phyloP scores from a whole-genome alignment of 2,888 invertebrate species.

The Lampropteryx suffumata region DNA sequence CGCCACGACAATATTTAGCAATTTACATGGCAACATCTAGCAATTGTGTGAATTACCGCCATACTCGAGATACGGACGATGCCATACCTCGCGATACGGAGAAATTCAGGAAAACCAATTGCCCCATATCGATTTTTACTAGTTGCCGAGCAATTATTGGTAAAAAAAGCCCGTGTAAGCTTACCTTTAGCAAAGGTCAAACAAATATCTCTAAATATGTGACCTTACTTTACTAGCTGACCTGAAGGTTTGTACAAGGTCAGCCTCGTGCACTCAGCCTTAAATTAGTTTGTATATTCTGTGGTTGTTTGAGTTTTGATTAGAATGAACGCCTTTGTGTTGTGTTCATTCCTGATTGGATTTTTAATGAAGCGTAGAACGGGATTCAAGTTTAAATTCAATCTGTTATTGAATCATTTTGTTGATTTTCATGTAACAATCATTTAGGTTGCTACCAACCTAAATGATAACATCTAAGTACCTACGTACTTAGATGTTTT shows the following conservation, averaged over 20 bases:
- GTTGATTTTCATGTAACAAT: not conserved
- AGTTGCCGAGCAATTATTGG: too few relatives aligned
- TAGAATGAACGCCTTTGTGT: conserved; percentile 17
- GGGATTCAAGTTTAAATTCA: too few relatives aligned
- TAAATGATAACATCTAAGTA: too few relatives aligned
- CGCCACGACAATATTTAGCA: too few relatives aligned
- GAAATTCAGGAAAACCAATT: too few relatives aligned
- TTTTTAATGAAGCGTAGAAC: conserved; percentile 8
- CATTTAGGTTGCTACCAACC: not conserved
- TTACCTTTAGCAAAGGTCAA: conserved; percentile 1
- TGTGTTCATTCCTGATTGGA: conserved; percentile 5
- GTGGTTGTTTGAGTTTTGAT: conserved; percentile 15
- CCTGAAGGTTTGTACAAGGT: conserved; percentile 31
- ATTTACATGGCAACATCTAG: too few relatives aligned
- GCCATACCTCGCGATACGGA: too few relatives aligned
- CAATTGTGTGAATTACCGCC: too few relatives aligned
- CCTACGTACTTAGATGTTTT: too few relatives aligned
- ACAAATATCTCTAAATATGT: conserved; percentile 16
- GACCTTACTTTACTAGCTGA: conserved; percentile 21
- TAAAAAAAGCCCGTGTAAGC: not conserved
- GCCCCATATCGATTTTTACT: too few relatives aligned
- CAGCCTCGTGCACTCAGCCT: conserved; percentile 17
- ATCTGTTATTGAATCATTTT: too few relatives aligned
- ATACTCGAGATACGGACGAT: too few relatives aligned
- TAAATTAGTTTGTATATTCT: conserved; percentile 11